These are phyloP conservation scores for Psittacula cyanocephala DNA, from an alignment of 2,113 vertebrate species.

Conservation along the genomic window DNA sequence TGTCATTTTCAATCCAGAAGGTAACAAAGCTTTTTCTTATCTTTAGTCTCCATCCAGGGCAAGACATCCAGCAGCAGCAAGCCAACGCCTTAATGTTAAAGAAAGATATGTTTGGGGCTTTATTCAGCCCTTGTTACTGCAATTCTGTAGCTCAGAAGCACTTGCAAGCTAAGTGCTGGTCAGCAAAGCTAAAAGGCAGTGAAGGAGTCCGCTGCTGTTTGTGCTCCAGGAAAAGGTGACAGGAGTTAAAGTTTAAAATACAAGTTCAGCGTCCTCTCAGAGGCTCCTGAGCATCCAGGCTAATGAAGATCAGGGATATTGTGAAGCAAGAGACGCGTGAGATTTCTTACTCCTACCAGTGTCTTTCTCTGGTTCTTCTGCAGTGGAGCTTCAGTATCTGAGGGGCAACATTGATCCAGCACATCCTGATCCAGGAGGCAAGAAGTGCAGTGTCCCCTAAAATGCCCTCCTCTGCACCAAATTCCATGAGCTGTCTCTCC, in stretches of 20 bases:
- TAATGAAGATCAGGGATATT: neutral
- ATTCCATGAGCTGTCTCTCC: neutral
- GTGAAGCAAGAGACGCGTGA: neutral
- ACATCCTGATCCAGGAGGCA: neutral
- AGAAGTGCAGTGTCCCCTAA: neutral
- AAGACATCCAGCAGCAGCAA: neutral
- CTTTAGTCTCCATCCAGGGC: neutral
- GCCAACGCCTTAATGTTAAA: neutral
- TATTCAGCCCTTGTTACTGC: neutral
- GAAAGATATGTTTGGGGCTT: neutral
- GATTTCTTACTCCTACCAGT: neutral
- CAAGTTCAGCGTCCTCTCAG: neutral
- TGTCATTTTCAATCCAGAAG: neutral
- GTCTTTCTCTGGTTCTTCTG: neutral
- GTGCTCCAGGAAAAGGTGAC: neutral
- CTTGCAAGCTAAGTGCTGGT: neutral
- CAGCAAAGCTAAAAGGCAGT: neutral
- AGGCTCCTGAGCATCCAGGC: neutral
- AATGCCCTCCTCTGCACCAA: neutral
- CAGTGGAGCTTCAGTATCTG: neutral
- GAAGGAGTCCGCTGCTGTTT: neutral
- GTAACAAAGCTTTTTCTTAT: neutral
- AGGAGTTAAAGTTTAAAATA: neutral
- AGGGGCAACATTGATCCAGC: neutral
- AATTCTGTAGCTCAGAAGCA: neutral